phyloP scores from a whole-genome alignment of 2,797 vertebrate species.

The Bryconaethiops microstoma region DNA sequence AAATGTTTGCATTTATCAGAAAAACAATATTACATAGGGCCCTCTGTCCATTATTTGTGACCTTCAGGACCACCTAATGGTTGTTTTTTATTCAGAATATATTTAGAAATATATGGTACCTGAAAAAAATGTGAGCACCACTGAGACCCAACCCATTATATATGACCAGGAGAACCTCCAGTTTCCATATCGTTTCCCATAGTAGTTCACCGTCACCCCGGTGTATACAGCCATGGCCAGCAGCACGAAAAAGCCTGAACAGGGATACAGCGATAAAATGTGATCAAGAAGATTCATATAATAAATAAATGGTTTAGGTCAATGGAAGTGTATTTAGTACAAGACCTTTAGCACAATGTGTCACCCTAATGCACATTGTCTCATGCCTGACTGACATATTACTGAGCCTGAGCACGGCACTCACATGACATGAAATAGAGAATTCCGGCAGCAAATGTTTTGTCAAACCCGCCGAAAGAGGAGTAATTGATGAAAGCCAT shows the following conservation, averaged over 20 bases:
- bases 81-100: not conserved
- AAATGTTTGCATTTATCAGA: not conserved
- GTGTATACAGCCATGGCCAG: constrained; percentile 86
- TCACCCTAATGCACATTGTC: not conserved
- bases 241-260: constrained; percentile 81
- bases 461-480: constrained; percentile 80
- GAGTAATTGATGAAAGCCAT: constrained; percentile 85
- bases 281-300: not conserved
- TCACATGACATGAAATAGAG: constrained; percentile 86
- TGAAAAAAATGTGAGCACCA: constrained; percentile 85
- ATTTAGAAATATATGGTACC: constrained; percentile 59
- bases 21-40: not conserved
- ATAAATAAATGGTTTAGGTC: not conserved
- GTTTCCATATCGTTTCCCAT: constrained; percentile 81
- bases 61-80: too few species aligned
- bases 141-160: constrained; percentile 84
- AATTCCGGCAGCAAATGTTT: constrained; percentile 83
- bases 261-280: not conserved
- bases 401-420: constrained; percentile 26
- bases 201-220: constrained; percentile 83
- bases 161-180: constrained; percentile 87
- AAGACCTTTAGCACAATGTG: not conserved
- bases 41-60: not conserved
- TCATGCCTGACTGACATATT: not conserved
- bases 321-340: not conserved